phyloP scores from a whole-genome alignment of 2,888 invertebrate genomes.

The Dinocampus coccinellae region DNA sequence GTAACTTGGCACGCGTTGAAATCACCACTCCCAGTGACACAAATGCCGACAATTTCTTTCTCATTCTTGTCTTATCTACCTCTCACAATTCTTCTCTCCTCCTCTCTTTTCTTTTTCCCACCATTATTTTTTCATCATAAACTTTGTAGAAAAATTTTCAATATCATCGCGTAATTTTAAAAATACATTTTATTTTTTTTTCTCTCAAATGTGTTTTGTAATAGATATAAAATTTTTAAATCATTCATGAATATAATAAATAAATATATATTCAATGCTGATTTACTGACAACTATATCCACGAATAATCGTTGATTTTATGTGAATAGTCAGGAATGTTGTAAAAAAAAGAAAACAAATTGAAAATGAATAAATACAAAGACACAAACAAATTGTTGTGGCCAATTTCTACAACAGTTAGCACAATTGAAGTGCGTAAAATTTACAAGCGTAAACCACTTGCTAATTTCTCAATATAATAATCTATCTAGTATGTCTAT shows the following conservation, averaged over 20 bases:
- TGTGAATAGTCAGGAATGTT: neutral
- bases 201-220: slow-evolving; percentile 10
- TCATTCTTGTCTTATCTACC: slow-evolving; percentile 1
- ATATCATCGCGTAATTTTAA: neutral
- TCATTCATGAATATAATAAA: neutral
- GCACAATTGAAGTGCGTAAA: neutral
- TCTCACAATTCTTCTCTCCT: slow-evolving; percentile 13
- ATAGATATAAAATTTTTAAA: neutral
- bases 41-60: slow-evolving; percentile 49
- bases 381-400: neutral
- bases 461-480: neutral
- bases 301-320: neutral
- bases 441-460: neutral
- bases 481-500: neutral
- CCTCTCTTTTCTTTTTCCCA: slow-evolving; percentile 5
- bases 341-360: neutral
- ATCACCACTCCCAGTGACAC: slow-evolving; percentile 54
- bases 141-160: slow-evolving; percentile 2
- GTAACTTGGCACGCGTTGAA: slow-evolving; percentile 50
- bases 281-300: neutral
- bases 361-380: neutral
- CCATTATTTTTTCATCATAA: too few relatives aligned
- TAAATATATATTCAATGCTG: neutral
- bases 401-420: neutral
- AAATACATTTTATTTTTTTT: too few relatives aligned